Evolutionary conservation across 2,113 vertebrate genomes (phyloP).

Genomic region (Sebastes fasciatus): DNA sequence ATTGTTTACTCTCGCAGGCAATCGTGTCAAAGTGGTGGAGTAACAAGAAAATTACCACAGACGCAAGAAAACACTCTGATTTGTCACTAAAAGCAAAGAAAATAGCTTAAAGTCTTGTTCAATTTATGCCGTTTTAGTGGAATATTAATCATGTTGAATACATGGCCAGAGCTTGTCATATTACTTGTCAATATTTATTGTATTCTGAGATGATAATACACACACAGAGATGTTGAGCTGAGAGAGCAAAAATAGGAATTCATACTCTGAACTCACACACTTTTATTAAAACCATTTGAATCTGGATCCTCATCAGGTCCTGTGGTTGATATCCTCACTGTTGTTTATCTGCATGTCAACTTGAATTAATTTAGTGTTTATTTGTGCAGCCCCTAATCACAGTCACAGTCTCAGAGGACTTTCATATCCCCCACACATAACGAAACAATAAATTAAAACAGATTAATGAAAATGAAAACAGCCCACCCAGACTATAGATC

Average conservation of each 20-base stretch:
- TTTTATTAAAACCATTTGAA: slow-evolving; percentile 46
- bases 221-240: slow-evolving; percentile 15
- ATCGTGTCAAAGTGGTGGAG: slow-evolving; percentile 43
- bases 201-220: slow-evolving; percentile 17
- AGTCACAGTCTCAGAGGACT: slow-evolving; percentile 47
- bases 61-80: slow-evolving; percentile 55
- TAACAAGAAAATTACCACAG: slow-evolving; percentile 34
- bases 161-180: slow-evolving; percentile 12
- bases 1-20: slow-evolving; percentile 72
- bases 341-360: slow-evolving; percentile 48
- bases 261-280: not conserved
- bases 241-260: slow-evolving; percentile 23
- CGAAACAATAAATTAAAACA: slow-evolving; percentile 51
- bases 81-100: slow-evolving; percentile 47
- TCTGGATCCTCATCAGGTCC: slow-evolving; percentile 30
- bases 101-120: slow-evolving; percentile 7
- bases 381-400: slow-evolving; percentile 40
- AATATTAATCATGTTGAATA: slow-evolving; percentile 20
- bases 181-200: slow-evolving; percentile 3
- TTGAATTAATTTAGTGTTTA: slow-evolving; percentile 52
- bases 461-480: slow-evolving; percentile 57
- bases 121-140: slow-evolving; percentile 21
- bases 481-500: slow-evolving; percentile 1
- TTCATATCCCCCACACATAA: slow-evolving; percentile 30
- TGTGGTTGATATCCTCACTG: slow-evolving; percentile 37